Evolutionary conservation across 2,888 invertebrate genomes (phyloP).

Genomic region (Xanthorhoe designata): DNA sequence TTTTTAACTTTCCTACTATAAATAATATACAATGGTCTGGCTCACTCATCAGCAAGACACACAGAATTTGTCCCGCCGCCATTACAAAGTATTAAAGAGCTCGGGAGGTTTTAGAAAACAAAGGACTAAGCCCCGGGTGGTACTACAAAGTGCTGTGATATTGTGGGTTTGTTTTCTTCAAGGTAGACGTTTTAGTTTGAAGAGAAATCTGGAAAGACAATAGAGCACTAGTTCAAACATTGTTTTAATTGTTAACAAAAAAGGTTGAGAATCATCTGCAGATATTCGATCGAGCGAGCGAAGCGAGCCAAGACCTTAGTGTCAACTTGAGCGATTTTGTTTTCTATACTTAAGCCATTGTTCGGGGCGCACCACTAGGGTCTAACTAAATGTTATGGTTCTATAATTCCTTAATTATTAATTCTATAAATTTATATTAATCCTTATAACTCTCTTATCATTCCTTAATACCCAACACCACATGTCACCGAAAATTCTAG

Average conservation of each 20-base stretch:
- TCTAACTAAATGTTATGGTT: no score
- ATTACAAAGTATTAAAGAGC: slow-evolving; percentile 78
- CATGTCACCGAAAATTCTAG: no score
- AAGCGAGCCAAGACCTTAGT: no score
- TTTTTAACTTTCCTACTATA: background rate
- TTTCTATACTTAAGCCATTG: no score
- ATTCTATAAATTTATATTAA: no score
- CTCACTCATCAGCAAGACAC: slow-evolving; percentile 59
- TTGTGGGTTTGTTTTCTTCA: slow-evolving; percentile 67
- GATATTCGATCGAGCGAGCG: no score
- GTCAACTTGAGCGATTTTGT: no score
- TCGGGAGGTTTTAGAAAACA: slow-evolving; percentile 72
- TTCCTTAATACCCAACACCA: no score
- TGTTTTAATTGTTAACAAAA: background rate
- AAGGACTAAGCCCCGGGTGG: slow-evolving; percentile 72
- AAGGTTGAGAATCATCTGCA: no score
- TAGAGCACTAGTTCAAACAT: background rate
- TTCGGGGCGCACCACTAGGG: no score
- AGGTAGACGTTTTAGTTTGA: slow-evolving; percentile 71
- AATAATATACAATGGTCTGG: slow-evolving; percentile 43
- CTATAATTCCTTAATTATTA: no score
- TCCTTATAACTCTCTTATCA: no score
- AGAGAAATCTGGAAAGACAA: slow-evolving; percentile 55
- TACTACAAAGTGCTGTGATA: slow-evolving; percentile 76
- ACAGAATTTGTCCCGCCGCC: slow-evolving; percentile 66